Evolutionary conservation across 2,888 invertebrate genomes (phyloP), one percentile per base, ranked within the genome.

Genomic region (Pyrrhosoma nymphula): DNA sequence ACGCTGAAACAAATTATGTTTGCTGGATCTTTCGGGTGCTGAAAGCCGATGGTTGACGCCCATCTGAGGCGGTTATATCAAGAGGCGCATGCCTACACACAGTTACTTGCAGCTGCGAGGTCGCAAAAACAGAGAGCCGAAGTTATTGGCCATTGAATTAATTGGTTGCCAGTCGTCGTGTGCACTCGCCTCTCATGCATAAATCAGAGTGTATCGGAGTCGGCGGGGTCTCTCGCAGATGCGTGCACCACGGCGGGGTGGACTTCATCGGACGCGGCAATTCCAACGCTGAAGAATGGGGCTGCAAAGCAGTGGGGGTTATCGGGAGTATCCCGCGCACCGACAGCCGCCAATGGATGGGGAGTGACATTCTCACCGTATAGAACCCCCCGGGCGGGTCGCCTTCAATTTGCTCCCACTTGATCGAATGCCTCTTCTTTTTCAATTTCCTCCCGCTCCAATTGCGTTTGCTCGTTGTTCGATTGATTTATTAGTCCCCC

Each of bases 191-290:
- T 12, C 69, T n/a, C n/a, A n/a, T n/a, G n/a, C 60, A n/a, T 69
- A 69, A 69, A 69, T 69, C 69, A 69, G 69, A 20, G 69, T 69
- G 69, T 69, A n/a, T 69, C 69, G n/a, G 69, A 69, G 69, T 47
- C 60, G 60, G 60, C 18, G 60, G 60, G 60, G 60, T 12, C 20
- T 18, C 10, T 60, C 69, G 69, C 69, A 12, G 69, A 69, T 26
- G 69, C n/a, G 6, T 69, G 69, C 26, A 0, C n/a, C 69, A 14
- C 69, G 6, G 69, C n/a, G n/a, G 69, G n/a, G 69, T 60, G 69
- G 26, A 6, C 69, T n/a, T 69, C 69, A n/a, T 69, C n/a, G n/a
- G n/a, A n/a, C 69, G 26, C 69, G 16, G n/a, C 26, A 60, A 60
- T 26, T 69, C n/a, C n/a, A 69, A 10, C n/a, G n/a, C 69, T 69